These are phyloP conservation scores for Neofelis nebulosa DNA, from an alignment of 2,113 vertebrate genomes.

Conservation along the genomic window DNA sequence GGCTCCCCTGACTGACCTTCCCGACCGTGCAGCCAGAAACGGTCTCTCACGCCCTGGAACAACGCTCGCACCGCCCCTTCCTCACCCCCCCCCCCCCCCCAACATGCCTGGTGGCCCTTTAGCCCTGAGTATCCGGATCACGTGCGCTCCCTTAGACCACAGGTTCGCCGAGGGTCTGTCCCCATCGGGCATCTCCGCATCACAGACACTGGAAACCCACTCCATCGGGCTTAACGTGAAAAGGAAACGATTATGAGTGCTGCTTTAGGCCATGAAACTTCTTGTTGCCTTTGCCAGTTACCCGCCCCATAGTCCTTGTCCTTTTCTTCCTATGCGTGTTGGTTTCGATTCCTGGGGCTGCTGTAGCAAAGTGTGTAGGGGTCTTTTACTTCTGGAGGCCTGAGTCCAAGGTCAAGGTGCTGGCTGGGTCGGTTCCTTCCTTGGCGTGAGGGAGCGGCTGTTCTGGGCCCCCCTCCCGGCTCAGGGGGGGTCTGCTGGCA, in stretches of 20 bases:
- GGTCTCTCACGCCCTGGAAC: neutral
- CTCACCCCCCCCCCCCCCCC: fast-evolving
- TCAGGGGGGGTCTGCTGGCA: neutral
- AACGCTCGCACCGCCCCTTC: fast-evolving
- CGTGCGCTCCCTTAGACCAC: fast-evolving
- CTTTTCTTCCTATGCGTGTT: fast-evolving
- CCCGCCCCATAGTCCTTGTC: fast-evolving
- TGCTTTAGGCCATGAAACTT: fast-evolving
- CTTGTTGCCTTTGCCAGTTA: fast-evolving
- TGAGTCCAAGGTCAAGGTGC: neutral
- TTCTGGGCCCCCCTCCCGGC: fast-evolving
- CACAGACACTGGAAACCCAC: neutral
- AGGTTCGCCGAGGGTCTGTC: neutral
- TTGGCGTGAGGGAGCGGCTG: fast-evolving
- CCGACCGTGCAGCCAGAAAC: neutral
- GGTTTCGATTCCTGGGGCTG: neutral
- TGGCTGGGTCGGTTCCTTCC: neutral
- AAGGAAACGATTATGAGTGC: neutral
- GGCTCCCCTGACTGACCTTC: fast-evolving
- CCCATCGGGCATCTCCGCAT: fast-evolving
- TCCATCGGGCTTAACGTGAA: neutral
- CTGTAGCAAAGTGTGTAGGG: neutral
- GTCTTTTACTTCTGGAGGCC: neutral
- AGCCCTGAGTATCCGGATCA: fast-evolving
- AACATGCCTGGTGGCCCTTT: fast-evolving